Percentiles rank a stretch among this genome's conserved stretches.
Evolutionary conservation across 2,113 vertebrate genomes (phyloP).

Genomic region (Scartelaos histophorus): DNA sequence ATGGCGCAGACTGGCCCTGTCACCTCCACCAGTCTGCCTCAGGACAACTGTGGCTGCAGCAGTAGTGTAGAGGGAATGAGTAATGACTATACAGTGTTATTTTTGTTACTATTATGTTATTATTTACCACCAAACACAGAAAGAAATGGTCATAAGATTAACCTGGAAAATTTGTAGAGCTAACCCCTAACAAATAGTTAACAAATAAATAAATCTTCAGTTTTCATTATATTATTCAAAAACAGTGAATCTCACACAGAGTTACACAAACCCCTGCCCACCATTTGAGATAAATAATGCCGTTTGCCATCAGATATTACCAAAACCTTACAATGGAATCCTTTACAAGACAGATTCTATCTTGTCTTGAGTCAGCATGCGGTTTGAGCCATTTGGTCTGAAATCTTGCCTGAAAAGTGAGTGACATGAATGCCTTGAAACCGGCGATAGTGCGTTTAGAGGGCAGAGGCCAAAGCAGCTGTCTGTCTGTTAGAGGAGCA

Average conservation of each 20-base stretch:
- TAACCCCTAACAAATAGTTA: not conserved
- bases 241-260: not conserved
- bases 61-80: too few relatives aligned
- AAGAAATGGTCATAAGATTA: too few relatives aligned
- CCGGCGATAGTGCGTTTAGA: constrained; percentile 28
- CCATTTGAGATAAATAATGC: not conserved
- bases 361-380: not conserved
- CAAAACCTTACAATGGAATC: not conserved
- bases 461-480: constrained; percentile 65
- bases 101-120: too few relatives aligned
- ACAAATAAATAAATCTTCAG: not conserved
- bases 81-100: too few relatives aligned
- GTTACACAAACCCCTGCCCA: too few relatives aligned
- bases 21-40: too few relatives aligned
- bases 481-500: constrained; percentile 52
- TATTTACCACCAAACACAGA: too few relatives aligned
- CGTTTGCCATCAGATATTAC: not conserved
- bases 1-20: too few relatives aligned
- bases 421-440: constrained; percentile 31
- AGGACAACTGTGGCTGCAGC: too few relatives aligned
- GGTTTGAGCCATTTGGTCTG: constrained; percentile 21
- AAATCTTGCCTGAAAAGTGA: constrained; percentile 23
- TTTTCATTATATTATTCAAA: not conserved
- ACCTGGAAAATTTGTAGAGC: not conserved
- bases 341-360: not conserved